phyloP scores from a whole-genome alignment of 1,140 invertebrate genomes.

The Penaeus chinensis region DNA sequence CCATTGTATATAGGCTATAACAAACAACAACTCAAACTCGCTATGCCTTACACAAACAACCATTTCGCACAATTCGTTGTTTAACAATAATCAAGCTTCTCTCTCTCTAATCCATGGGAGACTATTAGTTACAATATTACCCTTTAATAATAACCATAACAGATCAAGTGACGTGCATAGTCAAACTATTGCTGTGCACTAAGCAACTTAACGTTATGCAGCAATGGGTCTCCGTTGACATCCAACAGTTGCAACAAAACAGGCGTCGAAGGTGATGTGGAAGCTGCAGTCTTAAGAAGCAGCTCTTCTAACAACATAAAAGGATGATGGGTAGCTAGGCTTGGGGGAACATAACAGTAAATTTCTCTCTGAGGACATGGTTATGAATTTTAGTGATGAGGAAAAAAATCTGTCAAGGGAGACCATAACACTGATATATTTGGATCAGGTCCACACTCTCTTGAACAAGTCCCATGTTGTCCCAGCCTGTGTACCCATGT shows the following conservation, averaged over 20 bases:
- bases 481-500: slow-evolving; percentile 39
- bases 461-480: slow-evolving; percentile 23
- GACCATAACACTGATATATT: slow-evolving; percentile 5
- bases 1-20: slow-evolving; percentile 58
- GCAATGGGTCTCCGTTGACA: slow-evolving; percentile 58
- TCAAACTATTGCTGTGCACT: slow-evolving; percentile 53
- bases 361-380: too few relatives aligned
- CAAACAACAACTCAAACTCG: slow-evolving; percentile 58
- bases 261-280: slow-evolving; percentile 55
- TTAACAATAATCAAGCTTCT: slow-evolving; percentile 51
- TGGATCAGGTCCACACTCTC: slow-evolving; percentile 1
- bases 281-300: slow-evolving; percentile 46
- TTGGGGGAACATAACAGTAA: slow-evolving; percentile 36
- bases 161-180: slow-evolving; percentile 59
- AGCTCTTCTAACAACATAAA: slow-evolving; percentile 52
- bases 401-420: not conserved
- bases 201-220: slow-evolving; percentile 55
- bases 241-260: slow-evolving; percentile 58
- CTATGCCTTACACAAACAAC: slow-evolving; percentile 49
- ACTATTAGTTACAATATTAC: slow-evolving; percentile 51
- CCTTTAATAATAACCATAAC: slow-evolving; percentile 44
- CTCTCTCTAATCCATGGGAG: slow-evolving; percentile 41
- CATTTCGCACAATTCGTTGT: slow-evolving; percentile 57
- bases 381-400: not conserved
- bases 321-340: slow-evolving; percentile 46